phyloP scores from a whole-genome alignment of 2,888 invertebrate genomes.

The Pherbina coryleti region DNA sequence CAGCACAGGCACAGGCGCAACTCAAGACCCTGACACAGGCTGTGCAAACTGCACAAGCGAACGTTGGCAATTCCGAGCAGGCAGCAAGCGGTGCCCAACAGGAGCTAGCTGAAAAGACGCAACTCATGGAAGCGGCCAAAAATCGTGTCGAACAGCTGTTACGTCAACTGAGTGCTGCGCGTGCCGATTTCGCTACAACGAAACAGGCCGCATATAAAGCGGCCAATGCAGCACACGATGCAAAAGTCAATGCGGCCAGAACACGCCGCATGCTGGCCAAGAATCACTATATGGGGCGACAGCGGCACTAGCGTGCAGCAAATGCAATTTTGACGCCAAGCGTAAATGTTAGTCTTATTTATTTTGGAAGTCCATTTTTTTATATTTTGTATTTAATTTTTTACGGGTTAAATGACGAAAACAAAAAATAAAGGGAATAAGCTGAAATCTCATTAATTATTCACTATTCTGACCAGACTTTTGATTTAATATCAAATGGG shows the following conservation, averaged over 20 bases:
- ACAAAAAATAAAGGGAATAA: no score
- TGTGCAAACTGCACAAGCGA: conserved; percentile 72
- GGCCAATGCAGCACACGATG: conserved; percentile 77
- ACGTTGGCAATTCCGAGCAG: conserved; percentile 75
- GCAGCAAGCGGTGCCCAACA: conserved; percentile 74
- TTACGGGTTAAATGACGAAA: no score
- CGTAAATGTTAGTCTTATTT: no score
- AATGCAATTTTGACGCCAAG: no score
- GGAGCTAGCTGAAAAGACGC: conserved; percentile 76
- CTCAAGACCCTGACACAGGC: conserved; percentile 70
- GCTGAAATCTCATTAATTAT: no score
- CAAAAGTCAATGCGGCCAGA: conserved; percentile 69
- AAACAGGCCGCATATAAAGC: conserved; percentile 79
- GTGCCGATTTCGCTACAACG: conserved; percentile 75
- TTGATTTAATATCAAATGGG: no score
- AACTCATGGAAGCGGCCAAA: conserved; percentile 77
- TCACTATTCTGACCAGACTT: no score
- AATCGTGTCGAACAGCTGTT: conserved; percentile 76
- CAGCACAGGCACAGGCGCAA: conserved; percentile 74
- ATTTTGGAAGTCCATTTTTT: no score
- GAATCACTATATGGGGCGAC: conserved; percentile 15
- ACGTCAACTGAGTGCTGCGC: conserved; percentile 75
- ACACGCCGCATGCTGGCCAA: conserved; percentile 38
- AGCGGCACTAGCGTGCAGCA: conserved; percentile 1
- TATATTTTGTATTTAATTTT: no score